These are phyloP conservation scores for Polyodon spathula DNA, from an alignment of 2,113 vertebrate species.

Conservation along the genomic window DNA sequence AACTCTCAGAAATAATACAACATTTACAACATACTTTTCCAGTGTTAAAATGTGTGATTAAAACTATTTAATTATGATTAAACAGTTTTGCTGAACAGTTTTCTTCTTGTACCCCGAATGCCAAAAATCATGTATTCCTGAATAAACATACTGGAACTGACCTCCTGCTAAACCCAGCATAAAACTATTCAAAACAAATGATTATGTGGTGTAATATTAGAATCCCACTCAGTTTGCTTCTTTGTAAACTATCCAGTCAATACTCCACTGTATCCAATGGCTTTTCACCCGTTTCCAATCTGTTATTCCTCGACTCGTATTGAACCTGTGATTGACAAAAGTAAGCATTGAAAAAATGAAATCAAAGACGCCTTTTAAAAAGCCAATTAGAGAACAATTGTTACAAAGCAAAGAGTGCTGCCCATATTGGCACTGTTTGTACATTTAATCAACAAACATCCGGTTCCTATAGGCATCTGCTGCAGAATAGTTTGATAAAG, in stretches of 20 bases:
- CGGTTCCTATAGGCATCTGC: conserved; percentile 40
- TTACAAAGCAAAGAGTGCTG: conserved; percentile 3
- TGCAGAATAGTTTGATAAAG: conserved; percentile 38
- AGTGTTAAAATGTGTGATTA: too few relatives aligned
- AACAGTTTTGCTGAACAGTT: too few relatives aligned
- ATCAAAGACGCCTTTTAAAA: not conserved
- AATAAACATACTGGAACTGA: too few relatives aligned
- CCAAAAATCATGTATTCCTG: too few relatives aligned
- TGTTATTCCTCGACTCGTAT: not conserved
- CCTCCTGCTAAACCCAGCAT: too few relatives aligned
- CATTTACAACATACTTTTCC: too few relatives aligned
- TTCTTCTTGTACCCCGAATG: too few relatives aligned
- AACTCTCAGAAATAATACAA: too few relatives aligned
- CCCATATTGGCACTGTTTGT: conserved; percentile 46
- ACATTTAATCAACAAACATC: conserved; percentile 65
- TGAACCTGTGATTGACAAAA: conserved; percentile 2
- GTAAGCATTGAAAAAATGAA: not conserved
- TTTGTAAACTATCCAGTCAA: not conserved
- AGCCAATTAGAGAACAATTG: conserved; percentile 5
- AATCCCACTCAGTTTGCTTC: not conserved
- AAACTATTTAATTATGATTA: too few relatives aligned
- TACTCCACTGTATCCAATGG: not conserved
- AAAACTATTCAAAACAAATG: too few relatives aligned
- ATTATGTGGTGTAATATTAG: too few relatives aligned
- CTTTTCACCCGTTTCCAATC: not conserved